Base-by-base conservation (phyloP, 2,797 vertebrate species). In the Pempheris klunzingeri region DNA sequence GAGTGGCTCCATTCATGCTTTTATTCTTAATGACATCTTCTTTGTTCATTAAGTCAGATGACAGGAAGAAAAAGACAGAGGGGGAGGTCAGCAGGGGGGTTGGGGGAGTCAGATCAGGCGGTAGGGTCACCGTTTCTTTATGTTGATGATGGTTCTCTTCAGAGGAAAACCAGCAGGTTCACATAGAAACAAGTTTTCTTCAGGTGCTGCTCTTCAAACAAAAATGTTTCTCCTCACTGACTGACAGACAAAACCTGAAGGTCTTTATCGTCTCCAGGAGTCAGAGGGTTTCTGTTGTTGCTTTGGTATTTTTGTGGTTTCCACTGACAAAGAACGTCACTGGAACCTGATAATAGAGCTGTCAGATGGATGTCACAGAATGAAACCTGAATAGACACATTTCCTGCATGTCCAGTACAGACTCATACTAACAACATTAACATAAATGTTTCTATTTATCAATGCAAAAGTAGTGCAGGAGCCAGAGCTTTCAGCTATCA, bases 1-100 rank as follows among this genome's bases (percentile, higher is more conserved):
- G 87, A 79, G 58, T 22, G 7, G 78, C 55, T 70, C 41, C 69
- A 65, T 80, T 88, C 77, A 87, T 77, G 64, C 75, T 81, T 71
- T 89, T 77, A 59, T 78, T 63, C 36, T 70, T 63, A 26, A 66
- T 46, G 34, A 83, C 84, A 52, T 71, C 72, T 12, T 44, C 62
- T 74, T 76, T 84, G 81, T 82, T 78, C 57, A 38, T 80, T 87
- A 58, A 80, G 70, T 70, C 46, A 59, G 34, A 75, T 49, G 47
- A 53, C 12, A 34, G 12, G 11, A 43, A 28, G 43, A 69, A 63
- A 77, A 59, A 70, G 59, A 24, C 14, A 18, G 24, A 11, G 14
- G n/a, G 2, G 11, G n/a, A 26, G 12, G n/a, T n/a, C n/a, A n/a
- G n/a, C n/a, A n/a, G n/a, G n/a, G n/a, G n/a, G n/a, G n/a, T n/a